A percentile compares a stretch with the other conserved stretches of the same genome.
Conservation (phyloP, 2,888 invertebrate genomes). For the Acleris sparsana region DNA sequence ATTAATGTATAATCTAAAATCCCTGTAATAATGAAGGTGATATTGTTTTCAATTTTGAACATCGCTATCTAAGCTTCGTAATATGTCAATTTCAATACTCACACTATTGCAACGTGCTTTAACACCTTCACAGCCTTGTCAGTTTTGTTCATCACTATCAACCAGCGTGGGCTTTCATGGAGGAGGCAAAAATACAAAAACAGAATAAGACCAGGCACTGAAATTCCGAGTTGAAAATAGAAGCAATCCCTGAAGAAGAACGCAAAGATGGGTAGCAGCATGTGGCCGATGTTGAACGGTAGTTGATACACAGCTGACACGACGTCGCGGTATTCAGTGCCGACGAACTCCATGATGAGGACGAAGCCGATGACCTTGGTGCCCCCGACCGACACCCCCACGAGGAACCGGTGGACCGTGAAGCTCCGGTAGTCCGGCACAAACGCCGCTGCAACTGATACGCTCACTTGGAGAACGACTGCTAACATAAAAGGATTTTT, state of each 20-base stretch:
- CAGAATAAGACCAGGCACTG: slow-evolving; percentile 57
- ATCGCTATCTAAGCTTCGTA: too few relatives aligned
- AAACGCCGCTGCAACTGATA: slow-evolving; percentile 87
- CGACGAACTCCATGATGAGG: slow-evolving; percentile 87
- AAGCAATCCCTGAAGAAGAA: slow-evolving; percentile 86
- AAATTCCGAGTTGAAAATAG: slow-evolving; percentile 86
- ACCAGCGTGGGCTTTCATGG: slow-evolving; percentile 93
- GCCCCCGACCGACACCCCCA: slow-evolving; percentile 90
- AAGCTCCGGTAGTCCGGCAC: slow-evolving; percentile 85
- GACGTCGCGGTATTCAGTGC: slow-evolving; percentile 79
- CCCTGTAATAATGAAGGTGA: too few relatives aligned
- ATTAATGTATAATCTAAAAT: too few relatives aligned
- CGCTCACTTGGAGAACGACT: slow-evolving; percentile 87
- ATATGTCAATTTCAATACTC: background rate
- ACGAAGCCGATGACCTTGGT: slow-evolving; percentile 87
- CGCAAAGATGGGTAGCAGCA: slow-evolving; percentile 84
- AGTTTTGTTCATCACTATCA: slow-evolving; percentile 86
- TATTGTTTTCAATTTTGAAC: too few relatives aligned
- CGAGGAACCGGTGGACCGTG: slow-evolving; percentile 86
- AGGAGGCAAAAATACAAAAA: slow-evolving; percentile 86
- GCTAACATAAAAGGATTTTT: slow-evolving; percentile 88
- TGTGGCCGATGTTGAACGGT: slow-evolving; percentile 87
- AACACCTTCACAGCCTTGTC: slow-evolving; percentile 86
- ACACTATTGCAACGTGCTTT: background rate
- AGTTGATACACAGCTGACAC: slow-evolving; percentile 86